Evolutionary conservation across 1,140 invertebrate species (phyloP).

Genomic region (Portunus trituberculatus): DNA sequence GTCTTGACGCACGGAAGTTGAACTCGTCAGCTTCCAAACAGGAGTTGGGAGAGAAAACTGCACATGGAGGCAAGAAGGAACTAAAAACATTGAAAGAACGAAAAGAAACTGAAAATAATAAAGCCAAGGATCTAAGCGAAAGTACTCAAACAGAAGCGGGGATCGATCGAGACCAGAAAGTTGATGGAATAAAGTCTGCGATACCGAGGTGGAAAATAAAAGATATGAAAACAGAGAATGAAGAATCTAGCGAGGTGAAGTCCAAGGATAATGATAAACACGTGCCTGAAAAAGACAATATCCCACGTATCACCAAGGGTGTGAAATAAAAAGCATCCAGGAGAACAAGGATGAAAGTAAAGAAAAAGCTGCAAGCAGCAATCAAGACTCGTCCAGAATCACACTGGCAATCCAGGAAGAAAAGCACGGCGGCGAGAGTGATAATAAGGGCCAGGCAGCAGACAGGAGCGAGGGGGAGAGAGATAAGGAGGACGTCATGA

Average conservation of each 20-base stretch:
- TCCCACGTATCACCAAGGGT: not conserved
- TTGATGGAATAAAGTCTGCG: not conserved
- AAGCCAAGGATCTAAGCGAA: not conserved
- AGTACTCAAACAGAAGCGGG: not conserved
- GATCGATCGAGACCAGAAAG: not conserved
- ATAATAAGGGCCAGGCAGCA: not conserved
- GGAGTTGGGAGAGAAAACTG: not conserved
- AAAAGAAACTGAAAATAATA: not conserved
- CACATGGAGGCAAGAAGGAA: slow-evolving; percentile 16
- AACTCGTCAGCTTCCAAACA: not conserved
- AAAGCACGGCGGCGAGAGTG: not conserved
- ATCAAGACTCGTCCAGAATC: not conserved
- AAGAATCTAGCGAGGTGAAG: not conserved
- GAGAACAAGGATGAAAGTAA: not conserved
- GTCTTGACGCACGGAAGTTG: not conserved
- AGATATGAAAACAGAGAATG: not conserved
- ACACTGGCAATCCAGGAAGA: not conserved
- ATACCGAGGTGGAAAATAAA: not conserved
- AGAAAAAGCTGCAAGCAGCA: not conserved
- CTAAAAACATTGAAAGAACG: not conserved
- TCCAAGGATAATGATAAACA: not conserved
- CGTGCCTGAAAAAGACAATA: not conserved
- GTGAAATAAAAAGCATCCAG: not conserved
- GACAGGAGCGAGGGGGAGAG: not conserved
- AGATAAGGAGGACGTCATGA: slow-evolving; percentile 42